A percentile compares a stretch with the other conserved stretches of the same genome.
Conservation (phyloP, 1,140 invertebrate species). For the Arctopsyche grandis region DNA sequence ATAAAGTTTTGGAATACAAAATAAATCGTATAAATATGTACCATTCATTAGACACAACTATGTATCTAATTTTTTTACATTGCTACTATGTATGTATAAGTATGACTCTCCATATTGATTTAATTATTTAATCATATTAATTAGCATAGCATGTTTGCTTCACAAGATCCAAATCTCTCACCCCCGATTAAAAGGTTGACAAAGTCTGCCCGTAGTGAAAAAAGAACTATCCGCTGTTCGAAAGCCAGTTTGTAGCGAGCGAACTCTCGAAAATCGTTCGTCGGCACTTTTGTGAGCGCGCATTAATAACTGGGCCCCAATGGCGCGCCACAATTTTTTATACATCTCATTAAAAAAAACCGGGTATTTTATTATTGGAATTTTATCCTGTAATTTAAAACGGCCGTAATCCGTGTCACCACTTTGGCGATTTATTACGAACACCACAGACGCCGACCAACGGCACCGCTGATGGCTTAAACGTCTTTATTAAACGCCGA, state of each 20-base stretch:
- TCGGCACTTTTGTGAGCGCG: constrained; percentile 49
- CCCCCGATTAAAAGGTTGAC: not conserved
- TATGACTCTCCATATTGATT: too few species aligned
- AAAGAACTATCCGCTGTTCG: constrained; percentile 4
- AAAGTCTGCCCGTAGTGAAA: not conserved
- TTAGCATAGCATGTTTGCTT: not conserved
- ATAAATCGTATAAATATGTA: too few species aligned
- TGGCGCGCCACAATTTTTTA: constrained; percentile 42
- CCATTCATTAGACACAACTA: too few species aligned
- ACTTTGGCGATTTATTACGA: constrained; percentile 55
- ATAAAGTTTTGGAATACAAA: too few species aligned
- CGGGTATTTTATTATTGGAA: constrained; percentile 46
- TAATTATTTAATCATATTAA: too few species aligned
- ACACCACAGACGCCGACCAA: constrained; percentile 29
- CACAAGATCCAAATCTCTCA: not conserved
- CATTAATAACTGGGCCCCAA: constrained; percentile 37
- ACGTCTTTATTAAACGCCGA: constrained; percentile 4
- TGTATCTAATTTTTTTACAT: too few species aligned
- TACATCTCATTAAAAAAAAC: constrained; percentile 55
- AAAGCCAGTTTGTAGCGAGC: constrained; percentile 13
- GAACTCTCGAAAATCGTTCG: constrained; percentile 27
- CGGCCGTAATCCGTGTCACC: constrained; percentile 55
- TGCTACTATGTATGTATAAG: too few species aligned
- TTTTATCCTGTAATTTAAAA: constrained; percentile 55
- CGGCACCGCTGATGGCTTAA: not conserved